Conservation (phyloP, 2,113 vertebrate species). For the Xyliphius kryptos region DNA sequence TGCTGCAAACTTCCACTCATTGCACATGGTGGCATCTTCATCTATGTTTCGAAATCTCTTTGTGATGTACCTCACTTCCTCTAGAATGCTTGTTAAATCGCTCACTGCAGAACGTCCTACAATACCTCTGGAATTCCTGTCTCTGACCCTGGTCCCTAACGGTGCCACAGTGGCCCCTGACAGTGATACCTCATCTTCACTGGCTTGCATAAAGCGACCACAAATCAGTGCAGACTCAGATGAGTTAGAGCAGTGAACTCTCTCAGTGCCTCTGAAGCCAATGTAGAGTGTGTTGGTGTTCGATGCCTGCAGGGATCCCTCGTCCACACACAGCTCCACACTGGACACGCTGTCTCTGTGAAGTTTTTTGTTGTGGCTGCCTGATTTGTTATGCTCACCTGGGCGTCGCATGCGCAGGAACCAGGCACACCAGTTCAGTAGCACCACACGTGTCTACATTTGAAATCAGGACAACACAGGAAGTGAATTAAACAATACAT, state of each 20-base stretch:
- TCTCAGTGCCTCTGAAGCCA: conserved; percentile 75
- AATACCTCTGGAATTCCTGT: conserved; percentile 52
- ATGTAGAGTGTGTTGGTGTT: conserved; percentile 84
- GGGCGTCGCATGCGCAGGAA: conserved; percentile 95
- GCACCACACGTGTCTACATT: conserved; percentile 86
- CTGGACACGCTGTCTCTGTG: conserved; percentile 74
- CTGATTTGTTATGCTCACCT: conserved; percentile 74
- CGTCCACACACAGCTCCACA: conserved; percentile 71
- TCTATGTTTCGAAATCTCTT: conserved; percentile 86
- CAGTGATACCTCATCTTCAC: conserved; percentile 69
- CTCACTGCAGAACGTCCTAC: conserved; percentile 48
- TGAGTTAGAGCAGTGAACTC: conserved; percentile 74
- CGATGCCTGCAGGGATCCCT: conserved; percentile 58
- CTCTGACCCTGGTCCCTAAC: conserved; percentile 55
- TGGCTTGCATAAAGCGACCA: conserved; percentile 67
- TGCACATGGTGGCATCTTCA: conserved; percentile 76
- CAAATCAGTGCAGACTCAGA: conserved; percentile 81
- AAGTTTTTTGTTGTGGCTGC: conserved; percentile 68
- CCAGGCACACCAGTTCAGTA: conserved; percentile 96
- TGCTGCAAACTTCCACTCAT: conserved; percentile 94
- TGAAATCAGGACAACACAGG: too few relatives aligned
- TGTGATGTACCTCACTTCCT: conserved; percentile 87
- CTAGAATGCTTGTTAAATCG: conserved; percentile 75
- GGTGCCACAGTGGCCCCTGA: conserved; percentile 53
- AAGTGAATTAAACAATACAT: too few relatives aligned